These are phyloP conservation scores for Leptocoma aspasia DNA, from an alignment of 2,113 vertebrate genomes.

Conservation along the genomic window DNA sequence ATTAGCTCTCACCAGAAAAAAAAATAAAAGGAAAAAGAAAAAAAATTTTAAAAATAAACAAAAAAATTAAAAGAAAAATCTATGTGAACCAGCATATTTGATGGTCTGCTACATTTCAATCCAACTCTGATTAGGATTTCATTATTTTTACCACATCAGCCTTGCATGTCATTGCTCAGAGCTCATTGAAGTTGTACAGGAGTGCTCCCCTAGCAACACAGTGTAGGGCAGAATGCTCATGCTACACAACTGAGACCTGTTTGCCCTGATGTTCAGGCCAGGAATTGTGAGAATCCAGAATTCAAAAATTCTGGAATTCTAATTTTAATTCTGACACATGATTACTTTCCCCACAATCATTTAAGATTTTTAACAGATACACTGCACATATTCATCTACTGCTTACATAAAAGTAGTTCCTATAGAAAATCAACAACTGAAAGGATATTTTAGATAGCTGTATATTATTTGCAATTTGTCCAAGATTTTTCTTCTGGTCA, in stretches of 20 bases:
- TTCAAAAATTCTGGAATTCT: background rate
- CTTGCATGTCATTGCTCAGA: background rate
- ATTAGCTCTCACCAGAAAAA: background rate
- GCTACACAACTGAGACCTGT: background rate
- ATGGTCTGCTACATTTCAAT: background rate
- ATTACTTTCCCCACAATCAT: background rate
- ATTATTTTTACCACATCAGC: background rate
- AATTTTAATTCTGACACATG: background rate
- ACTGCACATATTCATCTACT: background rate
- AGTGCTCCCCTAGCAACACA: background rate
- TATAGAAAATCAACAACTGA: background rate
- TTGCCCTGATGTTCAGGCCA: rapidly evolving
- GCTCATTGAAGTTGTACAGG: background rate
- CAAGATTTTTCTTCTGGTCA: background rate
- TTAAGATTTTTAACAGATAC: background rate
- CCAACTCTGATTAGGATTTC: background rate
- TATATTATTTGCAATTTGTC: background rate
- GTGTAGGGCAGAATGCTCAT: background rate
- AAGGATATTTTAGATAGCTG: background rate
- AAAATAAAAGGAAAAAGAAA: too few relatives aligned
- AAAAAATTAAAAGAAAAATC: background rate
- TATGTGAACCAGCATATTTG: background rate
- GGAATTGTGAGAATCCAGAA: background rate
- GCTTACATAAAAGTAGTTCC: background rate
- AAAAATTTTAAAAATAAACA: background rate